Conservation (phyloP, 1,140 invertebrate genomes). For the Octopus bimaculoides region DNA sequence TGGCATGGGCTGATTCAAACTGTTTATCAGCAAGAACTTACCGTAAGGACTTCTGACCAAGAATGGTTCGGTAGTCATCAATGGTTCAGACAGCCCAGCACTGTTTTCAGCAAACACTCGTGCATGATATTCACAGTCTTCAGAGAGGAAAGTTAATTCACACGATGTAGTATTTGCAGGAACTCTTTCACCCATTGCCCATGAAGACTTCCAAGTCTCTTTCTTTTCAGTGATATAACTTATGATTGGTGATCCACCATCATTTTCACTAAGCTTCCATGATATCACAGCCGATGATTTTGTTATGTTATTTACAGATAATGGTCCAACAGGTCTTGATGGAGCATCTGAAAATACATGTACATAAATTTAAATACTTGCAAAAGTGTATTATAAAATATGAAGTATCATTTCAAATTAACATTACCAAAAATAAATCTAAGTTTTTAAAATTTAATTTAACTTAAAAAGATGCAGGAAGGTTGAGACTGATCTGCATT, state of each 20-base stretch:
- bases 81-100: constrained; percentile 49
- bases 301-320: constrained; percentile 58
- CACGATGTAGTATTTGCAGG: constrained; percentile 20
- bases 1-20: too few species aligned
- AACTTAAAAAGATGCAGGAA: too few species aligned
- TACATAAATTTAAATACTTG: too few species aligned
- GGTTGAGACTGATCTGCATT: too few species aligned
- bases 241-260: constrained; percentile 79
- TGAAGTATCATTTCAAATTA: too few species aligned
- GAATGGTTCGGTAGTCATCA: constrained; percentile 73
- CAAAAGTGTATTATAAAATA: too few species aligned
- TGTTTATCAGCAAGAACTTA: constrained; percentile 53
- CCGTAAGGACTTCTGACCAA: constrained; percentile 95
- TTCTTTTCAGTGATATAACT: constrained; percentile 95
- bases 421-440: too few species aligned
- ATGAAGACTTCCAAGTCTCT: constrained; percentile 61
- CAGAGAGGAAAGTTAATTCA: constrained; percentile 62
- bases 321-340: constrained; percentile 73
- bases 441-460: too few species aligned
- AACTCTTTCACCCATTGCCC: constrained; percentile 34
- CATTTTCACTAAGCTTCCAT: constrained; percentile 87
- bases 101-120: constrained; percentile 52
- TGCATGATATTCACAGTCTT: constrained; percentile 66
- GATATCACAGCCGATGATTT: constrained; percentile 68
- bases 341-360: constrained; percentile 32